phyloP scores from a whole-genome alignment of 2,797 vertebrate genomes.

The Knipowitschia caucasica region DNA sequence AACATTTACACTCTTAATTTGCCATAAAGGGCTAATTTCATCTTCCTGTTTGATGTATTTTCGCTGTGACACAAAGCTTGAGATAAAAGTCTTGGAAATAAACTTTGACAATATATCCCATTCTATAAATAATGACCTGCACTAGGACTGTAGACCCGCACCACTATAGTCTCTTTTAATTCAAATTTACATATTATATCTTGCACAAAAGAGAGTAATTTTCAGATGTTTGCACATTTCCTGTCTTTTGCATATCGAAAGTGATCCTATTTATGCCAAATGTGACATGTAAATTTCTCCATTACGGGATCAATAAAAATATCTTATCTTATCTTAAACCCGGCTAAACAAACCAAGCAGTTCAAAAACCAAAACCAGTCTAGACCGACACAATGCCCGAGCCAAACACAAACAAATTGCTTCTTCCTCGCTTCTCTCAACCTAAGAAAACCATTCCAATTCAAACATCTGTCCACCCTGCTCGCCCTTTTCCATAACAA shows the following conservation, averaged over 20 bases:
- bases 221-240: no score
- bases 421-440: background rate
- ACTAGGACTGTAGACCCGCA: no score
- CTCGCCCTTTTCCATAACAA: conserved; percentile 37
- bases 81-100: background rate
- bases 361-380: background rate
- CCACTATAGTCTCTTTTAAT: no score
- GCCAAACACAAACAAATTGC: conserved; percentile 6
- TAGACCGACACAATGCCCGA: background rate
- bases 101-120: background rate
- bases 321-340: no score
- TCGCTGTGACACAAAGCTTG: background rate
- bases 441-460: conserved; percentile 13
- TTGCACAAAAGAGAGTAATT: no score
- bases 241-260: no score
- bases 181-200: no score
- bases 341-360: background rate
- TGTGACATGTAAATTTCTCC: no score
- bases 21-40: background rate
- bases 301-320: no score
- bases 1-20: no score
- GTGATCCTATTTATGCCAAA: no score
- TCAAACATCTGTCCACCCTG: conserved; percentile 27
- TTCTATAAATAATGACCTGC: no score
- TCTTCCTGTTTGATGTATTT: background rate